phyloP scores from a whole-genome alignment of 2,113 vertebrate species.

The Crotophaga sulcirostris region DNA sequence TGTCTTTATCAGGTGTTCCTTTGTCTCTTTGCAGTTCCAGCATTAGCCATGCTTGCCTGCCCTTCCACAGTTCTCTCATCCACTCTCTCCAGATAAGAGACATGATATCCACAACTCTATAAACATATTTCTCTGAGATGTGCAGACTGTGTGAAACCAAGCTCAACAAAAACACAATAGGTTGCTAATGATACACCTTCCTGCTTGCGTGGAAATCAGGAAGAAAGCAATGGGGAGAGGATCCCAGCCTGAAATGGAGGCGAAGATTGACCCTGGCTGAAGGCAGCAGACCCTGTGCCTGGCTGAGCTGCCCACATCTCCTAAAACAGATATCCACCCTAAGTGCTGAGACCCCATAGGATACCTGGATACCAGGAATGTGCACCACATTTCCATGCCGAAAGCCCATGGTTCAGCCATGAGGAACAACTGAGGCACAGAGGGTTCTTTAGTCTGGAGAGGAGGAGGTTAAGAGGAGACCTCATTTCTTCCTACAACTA shows the following conservation, averaged over 20 bases:
- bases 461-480: too few relatives aligned
- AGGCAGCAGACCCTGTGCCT: not conserved
- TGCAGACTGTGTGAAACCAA: not conserved
- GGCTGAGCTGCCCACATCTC: not conserved
- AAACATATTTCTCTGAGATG: not conserved
- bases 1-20: not conserved
- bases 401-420: not conserved
- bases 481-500: too few relatives aligned
- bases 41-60: not conserved
- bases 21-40: not conserved
- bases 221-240: not conserved
- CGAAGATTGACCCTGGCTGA: not conserved
- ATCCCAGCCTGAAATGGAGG: not conserved
- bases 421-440: too few relatives aligned
- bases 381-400: not conserved
- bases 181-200: not conserved
- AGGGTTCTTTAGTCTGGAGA: too few relatives aligned
- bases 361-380: not conserved
- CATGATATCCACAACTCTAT: not conserved
- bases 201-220: fast-evolving
- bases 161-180: not conserved
- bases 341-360: not conserved
- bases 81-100: not conserved
- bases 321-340: not conserved
- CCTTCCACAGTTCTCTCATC: not conserved